Base-by-base conservation (phyloP, 2,113 vertebrate genomes). In the Thamnophis sirtalis region DNA sequence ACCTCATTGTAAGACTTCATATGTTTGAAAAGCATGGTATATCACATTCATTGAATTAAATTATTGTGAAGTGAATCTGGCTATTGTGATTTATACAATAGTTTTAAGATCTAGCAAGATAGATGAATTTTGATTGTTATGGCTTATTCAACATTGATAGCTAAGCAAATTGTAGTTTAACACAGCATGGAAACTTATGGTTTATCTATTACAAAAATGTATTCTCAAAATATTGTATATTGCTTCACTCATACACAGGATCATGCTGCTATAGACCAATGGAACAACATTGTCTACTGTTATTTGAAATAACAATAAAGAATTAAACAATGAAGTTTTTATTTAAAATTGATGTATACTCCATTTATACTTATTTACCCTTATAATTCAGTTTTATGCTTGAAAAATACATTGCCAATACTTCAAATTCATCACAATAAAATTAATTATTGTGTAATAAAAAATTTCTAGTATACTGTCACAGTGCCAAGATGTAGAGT, bases 401-500 rank as follows among this genome's bases (percentile, higher is more conserved):
- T 94, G 87, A 92, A 93, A 91, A 96, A 89, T 96, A 95, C 94
- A 95, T 95, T 94, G 89, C 38, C 95, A 94, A 96, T 94, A 33
- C 94, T 89, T 96, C 89, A 94, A 91, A 95, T 95, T 96, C 91
- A 94, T 97, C 92, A 96, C 93, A 97, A 96, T 94, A 84, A 92
- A 87, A 91, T 96, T 97, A 97, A 96, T 95, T 97, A 95, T 84
- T 92, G 96, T 93, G 28, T 93, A 93, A 93, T 92, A 95, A 50
- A 51, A 68, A 89, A 93, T 96, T 93, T 95, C 92, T 93, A 96
- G 94, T 91, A 88, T 86, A 87, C 38, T 94, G 95, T 95, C 95
- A 95, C 94, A 11, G 89, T 94, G 90, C 93, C 90, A 94, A 94
- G 93, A 94, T 93, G 56, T 93, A 93, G 88, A 92, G 43, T 88